Base-by-base conservation (phyloP, 2,888 invertebrate species). In the Cephus pulcher region DNA sequence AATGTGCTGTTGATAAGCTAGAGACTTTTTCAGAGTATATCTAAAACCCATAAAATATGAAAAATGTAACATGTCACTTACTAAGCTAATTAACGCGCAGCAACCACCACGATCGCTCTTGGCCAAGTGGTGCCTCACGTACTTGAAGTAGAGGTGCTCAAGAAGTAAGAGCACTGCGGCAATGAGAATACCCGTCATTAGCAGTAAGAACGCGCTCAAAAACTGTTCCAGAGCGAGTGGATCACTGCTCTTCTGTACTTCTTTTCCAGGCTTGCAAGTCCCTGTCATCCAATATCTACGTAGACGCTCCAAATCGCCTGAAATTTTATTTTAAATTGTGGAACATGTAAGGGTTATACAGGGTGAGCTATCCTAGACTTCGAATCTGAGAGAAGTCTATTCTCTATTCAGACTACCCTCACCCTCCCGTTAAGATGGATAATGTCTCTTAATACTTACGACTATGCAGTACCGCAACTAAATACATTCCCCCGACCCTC, bases 261-360 rank as follows among this genome's bases (percentile, higher is more conserved):
- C 96, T 90, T 97, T 97, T 83, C 97, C 97, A 3, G 97, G 97
- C 87, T 97, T 96, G 91, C 98, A 99, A 3, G 98, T 96, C 68
- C 99, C 98, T 0, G 98, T 98, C 95, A 99, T 96, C 99, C 99
- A 99, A 91, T 97, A 97, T 89, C 97, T 96, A 87, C 99, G 95
- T 85, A 99, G 93, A 81, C 99, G 94, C 92, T 99, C 99, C 87
- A 99, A 93, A 90, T 99, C 98, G 73, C 99, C 95, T 95, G 83
- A 6, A 84, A 84, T n/a, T 70, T 37, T 37, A 37, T 37, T 12
- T 12, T 37, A 12, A 37, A 37, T 37, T 37, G 3, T 37, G 12
- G 1, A 37, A 37, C 37, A 35, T 35, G 35, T 35, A 35, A 35
- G 0, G 35, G 1, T 1, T 11, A 11, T 34, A 35, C 12, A 35